Evolutionary conservation across 2,888 invertebrate genomes (phyloP).

Genomic region (Eugnorisma glareosa): DNA sequence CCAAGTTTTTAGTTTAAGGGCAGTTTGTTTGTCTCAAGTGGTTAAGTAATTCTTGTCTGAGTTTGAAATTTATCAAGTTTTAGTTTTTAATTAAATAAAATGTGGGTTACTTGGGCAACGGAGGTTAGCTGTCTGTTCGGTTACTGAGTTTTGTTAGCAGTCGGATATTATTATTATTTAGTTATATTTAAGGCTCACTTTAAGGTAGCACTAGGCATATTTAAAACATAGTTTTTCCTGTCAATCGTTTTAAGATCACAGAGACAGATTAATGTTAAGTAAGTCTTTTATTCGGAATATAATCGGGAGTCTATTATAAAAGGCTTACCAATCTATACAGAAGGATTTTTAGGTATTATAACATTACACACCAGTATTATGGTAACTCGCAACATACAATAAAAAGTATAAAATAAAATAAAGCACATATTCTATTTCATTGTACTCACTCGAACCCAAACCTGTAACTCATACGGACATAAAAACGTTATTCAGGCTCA

Average conservation of each 20-base stretch:
- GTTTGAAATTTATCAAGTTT: constrained; percentile 5
- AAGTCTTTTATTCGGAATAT: not conserved
- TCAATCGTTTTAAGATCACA: not conserved
- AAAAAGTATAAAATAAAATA: not conserved
- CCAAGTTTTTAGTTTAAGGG: constrained; percentile 11
- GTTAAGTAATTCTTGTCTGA: not conserved
- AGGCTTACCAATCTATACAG: not conserved
- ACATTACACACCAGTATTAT: not conserved
- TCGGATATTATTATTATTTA: not conserved
- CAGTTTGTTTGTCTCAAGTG: constrained; percentile 12
- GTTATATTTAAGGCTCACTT: not conserved
- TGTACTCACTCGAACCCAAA: not conserved
- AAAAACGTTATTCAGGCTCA: constrained; percentile 15
- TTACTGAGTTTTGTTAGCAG: not conserved
- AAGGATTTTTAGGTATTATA: not conserved
- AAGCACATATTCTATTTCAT: constrained; percentile 10
- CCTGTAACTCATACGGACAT: constrained; percentile 12
- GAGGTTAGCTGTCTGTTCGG: not conserved
- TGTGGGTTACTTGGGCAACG: not conserved
- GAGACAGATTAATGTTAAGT: not conserved
- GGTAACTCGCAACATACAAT: not conserved
- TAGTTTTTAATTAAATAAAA: constrained; percentile 6
- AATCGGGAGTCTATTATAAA: not conserved
- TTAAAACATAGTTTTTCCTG: not conserved
- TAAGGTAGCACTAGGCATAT: not conserved